Base-by-base conservation (phyloP, 2,888 invertebrate species). In the Caenorhabditis drosophilae region DNA sequence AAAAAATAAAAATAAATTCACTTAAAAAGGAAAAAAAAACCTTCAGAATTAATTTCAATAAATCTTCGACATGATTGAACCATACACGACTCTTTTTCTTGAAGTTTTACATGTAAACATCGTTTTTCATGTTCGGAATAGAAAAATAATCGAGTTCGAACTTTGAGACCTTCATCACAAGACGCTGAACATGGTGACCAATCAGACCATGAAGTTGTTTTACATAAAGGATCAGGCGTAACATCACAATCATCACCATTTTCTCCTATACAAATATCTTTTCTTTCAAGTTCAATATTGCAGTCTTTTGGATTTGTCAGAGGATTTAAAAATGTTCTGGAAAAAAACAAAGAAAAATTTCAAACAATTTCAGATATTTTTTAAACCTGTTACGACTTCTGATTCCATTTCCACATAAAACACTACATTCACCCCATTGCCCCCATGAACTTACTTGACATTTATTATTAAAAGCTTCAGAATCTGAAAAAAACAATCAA, bases 361-460 rank as follows among this genome's bases (percentile, higher is more conserved):
- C 11, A 42, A 20, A 27, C 20, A 41, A 38, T 44, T 22, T 26
- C 41, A 27, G 57, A 93, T 88, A 57, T 88, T 89, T n/a, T n/a
- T n/a, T n/a, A n/a, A n/a, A n/a, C n/a, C n/a, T n/a, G n/a, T n/a
- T n/a, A 76, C 92, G 88, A 88, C 90, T 90, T 79, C 91, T 88
- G 70, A 90, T 87, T 25, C 94, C 94, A 86, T 91, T 91, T 58
- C 93, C 94, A 85, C 94, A 95, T 27, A 89, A 88, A 36, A 91
- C 92, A 4, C 92, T 84, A 84, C 93, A 94, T 18, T 88, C 86
- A 26, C 89, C 89, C 92, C 92, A 94, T 11, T 86, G 78, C 4
- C 88, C 87, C 88, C 92, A 94, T 20, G 89, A 89, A 0, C 88
- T 87, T 23, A 91, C 90, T 2, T 87, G 89, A 84, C 94, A 95